Base-by-base conservation (phyloP, 2,797 vertebrate genomes). In the Dendrocincla tyrannina region DNA sequence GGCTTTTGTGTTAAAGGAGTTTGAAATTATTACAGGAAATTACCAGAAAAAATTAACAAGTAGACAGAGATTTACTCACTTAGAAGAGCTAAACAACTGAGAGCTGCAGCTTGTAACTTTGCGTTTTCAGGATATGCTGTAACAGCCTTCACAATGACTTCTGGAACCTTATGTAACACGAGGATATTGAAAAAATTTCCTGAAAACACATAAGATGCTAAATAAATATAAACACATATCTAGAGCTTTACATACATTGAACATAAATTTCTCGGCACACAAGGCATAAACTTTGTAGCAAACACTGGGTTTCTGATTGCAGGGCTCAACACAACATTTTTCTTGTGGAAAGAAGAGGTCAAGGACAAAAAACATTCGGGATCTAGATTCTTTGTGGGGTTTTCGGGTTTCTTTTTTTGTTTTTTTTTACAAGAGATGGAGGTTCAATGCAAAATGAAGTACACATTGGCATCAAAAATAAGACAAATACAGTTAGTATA, bases 161-260 rank as follows among this genome's bases (percentile, higher is more conserved):
- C 98, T 64, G 99, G 99, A 12, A 99, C 98, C 20, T 99, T 99
- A n/a, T 99, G 98, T 86, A 98, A 96, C 7, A 99, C 99, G 96
- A 99, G 98, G 96, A 99, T 99, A 96, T 98, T 98, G 96, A 98
- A 99, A 98, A 99, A 99, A 68, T 98, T 99, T 97, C 99, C 99
- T 99, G 78, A 85, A 97, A 96, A 69, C 52, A 88, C 66, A 95
- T 3, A 66, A 95, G 27, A 85, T 44, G 67, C 66, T 41, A 95
- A 52, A 41, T 75, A 8, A 90, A 75, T 80, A 75, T n/a, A 80
- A 68, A 67, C 9, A 50, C 6, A 10, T 13, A 28, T 37, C 13
- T 69, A 44, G 9, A 92, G 11, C 5, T 95, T 67, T 44, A 76
- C 13, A 75, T 1, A 1, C 11, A 56, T 77, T 49, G 67, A 80